Conservation (phyloP, 2,888 invertebrate genomes). For the Sphinx pinastri region DNA sequence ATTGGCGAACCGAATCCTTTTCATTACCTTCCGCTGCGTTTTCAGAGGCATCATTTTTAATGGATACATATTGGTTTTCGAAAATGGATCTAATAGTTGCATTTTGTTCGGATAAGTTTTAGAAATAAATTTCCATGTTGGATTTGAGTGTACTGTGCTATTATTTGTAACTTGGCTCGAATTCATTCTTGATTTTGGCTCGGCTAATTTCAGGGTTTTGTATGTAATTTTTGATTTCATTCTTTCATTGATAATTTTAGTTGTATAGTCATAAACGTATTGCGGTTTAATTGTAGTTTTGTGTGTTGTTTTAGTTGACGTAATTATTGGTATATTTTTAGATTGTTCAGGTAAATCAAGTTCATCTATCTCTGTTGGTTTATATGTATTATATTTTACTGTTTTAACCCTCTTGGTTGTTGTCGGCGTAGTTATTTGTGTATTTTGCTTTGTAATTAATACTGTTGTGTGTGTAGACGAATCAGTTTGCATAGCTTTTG, state of each 20-base stretch:
- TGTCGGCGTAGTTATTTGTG: neutral
- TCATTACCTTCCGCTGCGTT: conserved; percentile 45
- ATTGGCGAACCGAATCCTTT: conserved; percentile 44
- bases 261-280: neutral
- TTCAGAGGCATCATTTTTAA: conserved; percentile 42
- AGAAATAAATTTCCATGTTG: conserved; percentile 9
- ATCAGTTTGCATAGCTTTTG: neutral
- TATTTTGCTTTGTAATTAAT: neutral
- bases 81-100: conserved; percentile 42
- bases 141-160: neutral
- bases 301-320: neutral
- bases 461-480: neutral
- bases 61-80: conserved; percentile 52
- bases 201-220: neutral
- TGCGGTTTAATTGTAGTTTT: neutral
- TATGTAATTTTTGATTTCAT: neutral
- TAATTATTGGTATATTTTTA: neutral
- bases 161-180: conserved; percentile 27
- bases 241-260: neutral
- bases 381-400: conserved; percentile 61
- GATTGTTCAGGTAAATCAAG: conserved; percentile 36
- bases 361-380: conserved; percentile 53
- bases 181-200: neutral
- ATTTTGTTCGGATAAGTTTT: conserved; percentile 36
- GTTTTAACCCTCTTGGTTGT: conserved; percentile 30